Evolutionary conservation across 1,140 invertebrate genomes (phyloP), one percentile per base, ranked within the genome.

Genomic region (Zaprionus capensis): DNA sequence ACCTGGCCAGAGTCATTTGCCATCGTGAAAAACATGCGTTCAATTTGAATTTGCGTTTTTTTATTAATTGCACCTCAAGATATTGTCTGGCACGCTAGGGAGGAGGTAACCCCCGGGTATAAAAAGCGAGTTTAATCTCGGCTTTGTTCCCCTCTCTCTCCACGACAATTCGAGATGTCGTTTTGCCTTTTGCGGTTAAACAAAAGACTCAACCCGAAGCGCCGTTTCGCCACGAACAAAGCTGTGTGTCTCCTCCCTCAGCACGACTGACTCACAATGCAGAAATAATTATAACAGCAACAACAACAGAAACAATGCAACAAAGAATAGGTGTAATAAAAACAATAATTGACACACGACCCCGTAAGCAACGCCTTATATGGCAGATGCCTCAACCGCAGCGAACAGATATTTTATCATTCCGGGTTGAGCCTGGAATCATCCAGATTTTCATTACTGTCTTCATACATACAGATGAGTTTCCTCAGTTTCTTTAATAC

Each of bases 221-320:
- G 71, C 38, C 44, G 66, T 46, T 57, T 78, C 44, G 31, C 46
- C 61, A 57, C 17, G 71, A 69, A 77, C 74, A 80, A 80, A 77
- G 69, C 64, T 73, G 14, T n/a, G 17, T 46, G 61, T 38, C 56
- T 62, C 38, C 34, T 6, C 53, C 17, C 55, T 28, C 22, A 34
- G 65, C 38, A 20, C 22, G 2, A 22, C 53, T 80, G 78, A 80
- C 31, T 80, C 78, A 80, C 55, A 80, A 65, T 17, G 38, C 28
- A 61, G n/a, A 34, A 70, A 26, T n/a, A 26, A 24, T 38, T 46
- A 73, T 38, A 65, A 53, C 65, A 61, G 49, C 36, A 62, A 56
- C n/a, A 51, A 66, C 56, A 75, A 20, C 28, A 66, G 38, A 28
- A 66, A 67, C 58, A 24, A 53, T 55, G 20, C 46, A 65, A 71